Evolutionary conservation across 2,888 invertebrate genomes (phyloP).

Genomic region (Sphaerophoria taeniata): DNA sequence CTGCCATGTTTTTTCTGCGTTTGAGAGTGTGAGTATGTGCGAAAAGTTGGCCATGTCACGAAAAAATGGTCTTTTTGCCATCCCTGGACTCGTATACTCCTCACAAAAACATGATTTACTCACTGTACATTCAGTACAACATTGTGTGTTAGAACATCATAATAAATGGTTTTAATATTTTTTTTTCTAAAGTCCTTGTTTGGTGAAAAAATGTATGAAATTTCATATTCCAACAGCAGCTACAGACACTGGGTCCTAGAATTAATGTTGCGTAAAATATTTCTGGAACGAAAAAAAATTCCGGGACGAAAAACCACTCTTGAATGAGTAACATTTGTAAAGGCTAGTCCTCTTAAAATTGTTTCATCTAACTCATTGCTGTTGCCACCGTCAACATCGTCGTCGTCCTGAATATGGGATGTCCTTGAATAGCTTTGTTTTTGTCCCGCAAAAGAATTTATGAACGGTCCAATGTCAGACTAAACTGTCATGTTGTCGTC

Average conservation of each 20-base stretch:
- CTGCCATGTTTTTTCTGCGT: constrained; percentile 3
- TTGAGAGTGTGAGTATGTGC: constrained; percentile 7
- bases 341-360: background rate
- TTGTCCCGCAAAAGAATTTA: constrained; percentile 61
- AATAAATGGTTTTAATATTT: constrained; percentile 71
- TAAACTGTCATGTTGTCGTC: constrained; percentile 65
- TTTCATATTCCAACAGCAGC: constrained; percentile 49
- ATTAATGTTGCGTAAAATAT: constrained; percentile 64
- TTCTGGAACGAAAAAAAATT: background rate
- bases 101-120: constrained; percentile 62
- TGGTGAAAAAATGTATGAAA: constrained; percentile 1
- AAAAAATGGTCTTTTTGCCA: background rate
- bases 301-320: background rate
- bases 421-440: constrained; percentile 58
- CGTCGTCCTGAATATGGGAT: background rate
- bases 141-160: constrained; percentile 59
- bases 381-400: background rate
- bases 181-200: constrained; percentile 7
- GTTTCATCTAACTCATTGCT: constrained; percentile 13
- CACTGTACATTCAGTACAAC: constrained; percentile 28
- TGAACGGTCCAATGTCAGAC: constrained; percentile 69
- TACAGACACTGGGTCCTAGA: constrained; percentile 15
- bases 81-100: constrained; percentile 37
- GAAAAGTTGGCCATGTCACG: background rate
- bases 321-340: background rate